A percentile compares a stretch with the other conserved stretches of the same genome.
Conservation (phyloP, 2,113 vertebrate genomes). For the Phoenicopterus ruber region DNA sequence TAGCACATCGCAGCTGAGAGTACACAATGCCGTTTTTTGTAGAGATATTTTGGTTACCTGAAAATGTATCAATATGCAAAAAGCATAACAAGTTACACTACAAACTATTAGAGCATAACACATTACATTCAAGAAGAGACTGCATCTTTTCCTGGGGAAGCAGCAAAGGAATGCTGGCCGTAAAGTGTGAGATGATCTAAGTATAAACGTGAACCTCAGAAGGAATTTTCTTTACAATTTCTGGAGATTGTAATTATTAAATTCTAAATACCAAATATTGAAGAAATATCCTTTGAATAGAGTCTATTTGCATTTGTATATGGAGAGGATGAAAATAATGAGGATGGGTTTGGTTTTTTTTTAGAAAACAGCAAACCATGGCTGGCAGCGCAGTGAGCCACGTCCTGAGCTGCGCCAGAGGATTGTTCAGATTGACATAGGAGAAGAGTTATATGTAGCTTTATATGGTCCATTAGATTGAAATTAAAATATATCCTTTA, state of each 20-base stretch:
- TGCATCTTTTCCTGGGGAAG: neutral
- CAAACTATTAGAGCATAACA: neutral
- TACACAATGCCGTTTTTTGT: neutral
- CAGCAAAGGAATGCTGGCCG: neutral
- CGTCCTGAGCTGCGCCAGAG: neutral
- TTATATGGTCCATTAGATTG: neutral
- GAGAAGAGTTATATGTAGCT: neutral
- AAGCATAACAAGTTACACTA: neutral
- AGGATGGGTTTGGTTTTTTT: neutral
- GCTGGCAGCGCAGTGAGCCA: neutral
- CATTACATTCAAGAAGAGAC: neutral
- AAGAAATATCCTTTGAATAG: neutral
- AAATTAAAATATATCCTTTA: neutral
- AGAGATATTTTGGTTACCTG: slow-evolving; percentile 1
- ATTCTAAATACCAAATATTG: neutral
- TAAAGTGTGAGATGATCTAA: neutral
- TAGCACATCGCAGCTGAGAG: neutral
- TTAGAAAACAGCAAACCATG: neutral
- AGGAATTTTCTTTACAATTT: neutral
- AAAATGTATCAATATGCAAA: slow-evolving; percentile 15
- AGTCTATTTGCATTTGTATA: neutral
- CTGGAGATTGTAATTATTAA: neutral
- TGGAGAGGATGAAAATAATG: neutral
- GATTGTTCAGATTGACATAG: neutral
- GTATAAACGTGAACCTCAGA: neutral